Conservation (phyloP, 2,113 vertebrate species). For the Mustelus asterias region DNA sequence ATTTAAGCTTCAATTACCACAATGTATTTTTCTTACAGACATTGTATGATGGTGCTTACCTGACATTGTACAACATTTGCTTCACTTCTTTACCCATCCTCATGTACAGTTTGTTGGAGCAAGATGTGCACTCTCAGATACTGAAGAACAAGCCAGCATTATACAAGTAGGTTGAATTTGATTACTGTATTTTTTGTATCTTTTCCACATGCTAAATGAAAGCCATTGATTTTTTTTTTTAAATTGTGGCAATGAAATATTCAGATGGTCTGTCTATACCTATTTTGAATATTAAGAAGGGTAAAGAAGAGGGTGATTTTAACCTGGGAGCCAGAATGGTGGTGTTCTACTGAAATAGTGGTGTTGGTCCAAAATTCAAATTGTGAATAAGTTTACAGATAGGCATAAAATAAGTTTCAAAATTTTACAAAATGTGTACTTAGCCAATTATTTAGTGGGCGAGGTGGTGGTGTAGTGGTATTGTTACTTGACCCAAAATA, state of each 20-base stretch:
- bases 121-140: constrained; percentile 87
- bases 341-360: neutral
- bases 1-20: neutral
- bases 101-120: constrained; percentile 95
- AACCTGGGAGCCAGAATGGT: neutral
- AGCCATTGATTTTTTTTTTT: neutral
- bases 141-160: constrained; percentile 86
- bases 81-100: constrained; percentile 98
- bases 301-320: neutral
- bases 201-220: neutral
- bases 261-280: neutral
- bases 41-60: constrained; percentile 94
- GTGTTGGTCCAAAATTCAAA: neutral
- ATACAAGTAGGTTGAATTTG: constrained; percentile 68
- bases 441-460: neutral
- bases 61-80: constrained; percentile 99
- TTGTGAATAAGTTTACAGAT: neutral
- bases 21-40: constrained; percentile 66
- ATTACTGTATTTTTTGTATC: neutral
- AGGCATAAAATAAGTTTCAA: neutral
- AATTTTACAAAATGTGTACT: neutral
- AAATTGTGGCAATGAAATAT: neutral
- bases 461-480: too few relatives aligned
- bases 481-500: too few relatives aligned
- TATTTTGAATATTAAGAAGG: neutral